These are phyloP conservation scores for Vultur gryphus DNA, from an alignment of 2,797 vertebrate genomes.

Conservation along the genomic window DNA sequence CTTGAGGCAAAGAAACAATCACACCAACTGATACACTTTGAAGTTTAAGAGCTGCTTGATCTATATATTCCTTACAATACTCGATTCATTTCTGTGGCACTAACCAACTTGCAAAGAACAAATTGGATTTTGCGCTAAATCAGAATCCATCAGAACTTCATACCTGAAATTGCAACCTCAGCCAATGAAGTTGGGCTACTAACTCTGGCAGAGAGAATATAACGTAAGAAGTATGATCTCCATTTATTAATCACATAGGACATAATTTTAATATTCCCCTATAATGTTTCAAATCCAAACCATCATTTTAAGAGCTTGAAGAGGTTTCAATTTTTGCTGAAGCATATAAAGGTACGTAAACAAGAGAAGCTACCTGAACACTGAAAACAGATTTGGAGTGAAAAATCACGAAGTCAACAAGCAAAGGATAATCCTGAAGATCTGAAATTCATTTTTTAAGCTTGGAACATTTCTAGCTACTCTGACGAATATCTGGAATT, in stretches of 20 bases:
- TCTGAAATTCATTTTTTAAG: background rate
- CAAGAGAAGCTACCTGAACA: background rate
- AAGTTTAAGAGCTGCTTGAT: background rate
- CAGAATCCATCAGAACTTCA: background rate
- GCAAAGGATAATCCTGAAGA: background rate
- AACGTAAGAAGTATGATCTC: background rate
- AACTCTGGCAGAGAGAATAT: background rate
- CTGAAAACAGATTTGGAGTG: background rate
- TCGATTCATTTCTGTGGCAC: fast-evolving
- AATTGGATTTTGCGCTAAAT: background rate
- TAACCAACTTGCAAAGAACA: background rate
- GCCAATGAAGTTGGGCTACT: background rate
- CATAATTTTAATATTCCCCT: background rate
- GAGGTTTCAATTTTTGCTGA: background rate
- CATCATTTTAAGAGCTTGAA: background rate
- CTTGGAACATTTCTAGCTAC: background rate
- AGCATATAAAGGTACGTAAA: background rate
- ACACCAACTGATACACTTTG: background rate
- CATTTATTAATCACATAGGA: background rate
- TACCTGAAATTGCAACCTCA: background rate
- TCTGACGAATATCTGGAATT: background rate
- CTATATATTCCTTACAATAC: background rate
- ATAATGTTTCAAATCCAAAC: background rate
- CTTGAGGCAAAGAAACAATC: background rate
- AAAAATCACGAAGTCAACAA: background rate